Conservation (phyloP, 2,888 invertebrate species). For the Yponomeuta plumbellus region DNA sequence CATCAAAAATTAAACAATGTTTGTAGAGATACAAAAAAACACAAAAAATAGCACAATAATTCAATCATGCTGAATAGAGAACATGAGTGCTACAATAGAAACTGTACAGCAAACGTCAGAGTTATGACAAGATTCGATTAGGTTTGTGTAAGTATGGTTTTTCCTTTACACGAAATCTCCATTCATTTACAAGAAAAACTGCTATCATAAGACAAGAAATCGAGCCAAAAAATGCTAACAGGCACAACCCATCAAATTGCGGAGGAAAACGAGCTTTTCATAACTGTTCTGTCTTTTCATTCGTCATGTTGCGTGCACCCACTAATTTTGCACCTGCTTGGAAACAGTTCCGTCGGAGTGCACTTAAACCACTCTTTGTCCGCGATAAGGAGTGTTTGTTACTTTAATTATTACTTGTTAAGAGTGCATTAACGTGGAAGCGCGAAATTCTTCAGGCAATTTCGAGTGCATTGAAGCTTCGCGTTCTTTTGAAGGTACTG, state of each 20-base stretch:
- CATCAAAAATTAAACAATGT: too few species aligned
- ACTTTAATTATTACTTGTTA: conserved; percentile 26
- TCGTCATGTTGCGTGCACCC: conserved; percentile 17
- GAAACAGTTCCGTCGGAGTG: conserved; percentile 1
- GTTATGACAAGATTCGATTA: too few species aligned
- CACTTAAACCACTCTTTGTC: conserved; percentile 32
- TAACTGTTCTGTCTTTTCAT: background rate
- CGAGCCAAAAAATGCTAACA: background rate
- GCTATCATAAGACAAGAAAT: background rate
- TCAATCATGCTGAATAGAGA: too few species aligned
- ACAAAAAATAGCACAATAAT: too few species aligned
- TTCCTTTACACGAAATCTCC: too few species aligned
- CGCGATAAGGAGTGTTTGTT: conserved; percentile 33
- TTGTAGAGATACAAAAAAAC: too few species aligned
- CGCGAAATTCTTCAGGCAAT: conserved; percentile 4
- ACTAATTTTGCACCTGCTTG: conserved; percentile 41
- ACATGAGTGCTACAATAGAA: too few species aligned
- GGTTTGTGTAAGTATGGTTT: too few species aligned
- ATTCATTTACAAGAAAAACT: too few species aligned
- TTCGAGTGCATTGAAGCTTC: background rate
- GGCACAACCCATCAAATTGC: background rate
- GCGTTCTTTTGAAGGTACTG: background rate
- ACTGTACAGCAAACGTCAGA: too few species aligned
- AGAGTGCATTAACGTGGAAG: conserved; percentile 21
- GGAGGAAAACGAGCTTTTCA: background rate